phyloP scores from a whole-genome alignment of 2,888 invertebrate species.

The Panopea generosa region DNA sequence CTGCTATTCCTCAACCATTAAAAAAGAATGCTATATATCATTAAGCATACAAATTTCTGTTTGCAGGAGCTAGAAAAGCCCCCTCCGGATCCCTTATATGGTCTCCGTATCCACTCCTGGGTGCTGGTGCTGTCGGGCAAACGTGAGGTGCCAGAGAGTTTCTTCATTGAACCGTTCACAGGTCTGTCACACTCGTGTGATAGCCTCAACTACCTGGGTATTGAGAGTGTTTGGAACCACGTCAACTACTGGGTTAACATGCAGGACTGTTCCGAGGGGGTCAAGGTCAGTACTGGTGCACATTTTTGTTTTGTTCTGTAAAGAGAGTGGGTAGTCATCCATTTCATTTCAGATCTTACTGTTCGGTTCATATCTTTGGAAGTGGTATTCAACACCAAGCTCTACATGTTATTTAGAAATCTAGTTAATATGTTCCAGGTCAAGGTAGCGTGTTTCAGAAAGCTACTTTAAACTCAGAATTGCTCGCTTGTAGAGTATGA shows the following conservation, averaged over 20 bases:
- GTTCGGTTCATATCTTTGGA: no score
- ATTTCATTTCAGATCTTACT: no score
- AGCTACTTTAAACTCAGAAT: no score
- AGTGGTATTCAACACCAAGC: no score
- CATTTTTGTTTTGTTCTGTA: background rate
- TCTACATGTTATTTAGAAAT: no score
- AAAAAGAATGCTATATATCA: no score
- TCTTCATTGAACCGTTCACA: constrained; percentile 94
- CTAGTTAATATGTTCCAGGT: no score
- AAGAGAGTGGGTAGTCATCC: no score
- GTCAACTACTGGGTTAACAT: constrained; percentile 89
- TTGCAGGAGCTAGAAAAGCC: constrained; percentile 83
- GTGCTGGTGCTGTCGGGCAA: constrained; percentile 89
- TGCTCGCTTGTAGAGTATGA: no score
- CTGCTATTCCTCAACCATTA: no score
- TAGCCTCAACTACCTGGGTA: constrained; percentile 89
- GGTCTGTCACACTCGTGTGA: constrained; percentile 89
- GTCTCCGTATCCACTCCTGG: constrained; percentile 91
- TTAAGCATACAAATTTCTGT: no score
- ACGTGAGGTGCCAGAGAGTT: constrained; percentile 88
- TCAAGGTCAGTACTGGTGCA: constrained; percentile 74
- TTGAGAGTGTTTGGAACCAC: constrained; percentile 95
- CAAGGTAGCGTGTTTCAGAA: no score
- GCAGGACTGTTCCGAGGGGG: constrained; percentile 85
- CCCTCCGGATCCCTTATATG: constrained; percentile 83